phyloP scores from a whole-genome alignment of 2,113 vertebrate genomes.

The Odocoileus hemionus region DNA sequence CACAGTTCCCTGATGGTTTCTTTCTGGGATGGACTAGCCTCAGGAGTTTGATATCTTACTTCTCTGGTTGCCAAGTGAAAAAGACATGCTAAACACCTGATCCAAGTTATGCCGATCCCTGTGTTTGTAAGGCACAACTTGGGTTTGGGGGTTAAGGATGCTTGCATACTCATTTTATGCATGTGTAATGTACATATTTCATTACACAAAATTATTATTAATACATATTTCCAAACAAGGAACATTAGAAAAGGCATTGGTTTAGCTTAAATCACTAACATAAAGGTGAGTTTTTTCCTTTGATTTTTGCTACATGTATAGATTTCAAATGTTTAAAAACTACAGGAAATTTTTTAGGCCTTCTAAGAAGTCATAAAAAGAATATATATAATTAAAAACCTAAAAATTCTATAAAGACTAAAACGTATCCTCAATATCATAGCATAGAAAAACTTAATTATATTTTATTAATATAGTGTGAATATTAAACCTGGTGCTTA shows the following conservation, averaged over 20 bases:
- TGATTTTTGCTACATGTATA: background rate
- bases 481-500: background rate
- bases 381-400: background rate
- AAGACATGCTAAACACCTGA: background rate
- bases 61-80: background rate
- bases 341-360: background rate
- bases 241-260: background rate
- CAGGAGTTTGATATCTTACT: background rate
- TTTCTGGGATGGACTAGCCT: background rate
- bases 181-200: background rate
- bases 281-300: background rate
- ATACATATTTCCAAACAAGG: background rate
- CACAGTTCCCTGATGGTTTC: background rate
- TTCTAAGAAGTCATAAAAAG: background rate
- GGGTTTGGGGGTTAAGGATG: accelerated
- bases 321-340: background rate
- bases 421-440: background rate
- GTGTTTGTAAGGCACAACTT: background rate
- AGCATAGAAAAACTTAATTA: background rate
- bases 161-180: background rate
- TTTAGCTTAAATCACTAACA: background rate
- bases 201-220: background rate
- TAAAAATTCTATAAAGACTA: background rate
- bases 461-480: background rate
- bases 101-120: background rate